Percentiles rank a stretch among this genome's conserved stretches.
phyloP scores from a whole-genome alignment of 2,888 invertebrate species.

The Azorinus chamasolen region DNA sequence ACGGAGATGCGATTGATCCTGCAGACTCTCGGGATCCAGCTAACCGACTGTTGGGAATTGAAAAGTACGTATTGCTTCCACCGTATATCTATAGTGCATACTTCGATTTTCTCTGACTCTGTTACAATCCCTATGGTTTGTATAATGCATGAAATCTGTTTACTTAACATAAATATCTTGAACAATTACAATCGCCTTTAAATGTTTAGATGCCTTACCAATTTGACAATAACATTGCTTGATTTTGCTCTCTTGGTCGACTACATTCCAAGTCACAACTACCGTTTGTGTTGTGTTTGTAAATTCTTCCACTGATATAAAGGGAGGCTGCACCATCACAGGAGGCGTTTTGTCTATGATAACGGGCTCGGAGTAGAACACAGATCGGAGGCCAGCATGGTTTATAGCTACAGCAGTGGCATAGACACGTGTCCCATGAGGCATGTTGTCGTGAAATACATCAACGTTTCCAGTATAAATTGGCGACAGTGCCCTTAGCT shows the following conservation, averaged over 20 bases:
- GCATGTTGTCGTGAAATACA: conserved; percentile 25
- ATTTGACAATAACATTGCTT: conserved; percentile 22
- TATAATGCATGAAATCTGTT: too few species aligned
- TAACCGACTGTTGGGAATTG: too few species aligned
- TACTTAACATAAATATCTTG: too few species aligned
- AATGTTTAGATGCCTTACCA: conserved; percentile 19
- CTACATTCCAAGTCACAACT: conserved; percentile 19
- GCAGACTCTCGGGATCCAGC: too few species aligned
- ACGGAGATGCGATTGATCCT: too few species aligned
- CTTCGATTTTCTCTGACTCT: too few species aligned
- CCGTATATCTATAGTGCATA: too few species aligned
- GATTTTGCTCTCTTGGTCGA: conserved; percentile 33
- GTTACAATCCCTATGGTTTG: too few species aligned
- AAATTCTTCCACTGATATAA: too few species aligned
- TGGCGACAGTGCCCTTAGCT: conserved; percentile 38
- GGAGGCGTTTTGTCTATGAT: conserved; percentile 68
- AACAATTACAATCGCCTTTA: not conserved
- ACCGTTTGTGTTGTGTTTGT: not conserved
- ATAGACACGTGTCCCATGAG: conserved; percentile 60
- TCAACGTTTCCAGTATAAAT: conserved; percentile 28
- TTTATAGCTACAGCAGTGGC: conserved; percentile 60
- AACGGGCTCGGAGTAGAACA: conserved; percentile 50
- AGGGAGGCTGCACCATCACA: conserved; percentile 5
- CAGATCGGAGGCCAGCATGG: conserved; percentile 55
- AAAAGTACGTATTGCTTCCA: too few species aligned